Base-by-base conservation (phyloP, 2,888 invertebrate species). In the Pristionchus entomophagus region DNA sequence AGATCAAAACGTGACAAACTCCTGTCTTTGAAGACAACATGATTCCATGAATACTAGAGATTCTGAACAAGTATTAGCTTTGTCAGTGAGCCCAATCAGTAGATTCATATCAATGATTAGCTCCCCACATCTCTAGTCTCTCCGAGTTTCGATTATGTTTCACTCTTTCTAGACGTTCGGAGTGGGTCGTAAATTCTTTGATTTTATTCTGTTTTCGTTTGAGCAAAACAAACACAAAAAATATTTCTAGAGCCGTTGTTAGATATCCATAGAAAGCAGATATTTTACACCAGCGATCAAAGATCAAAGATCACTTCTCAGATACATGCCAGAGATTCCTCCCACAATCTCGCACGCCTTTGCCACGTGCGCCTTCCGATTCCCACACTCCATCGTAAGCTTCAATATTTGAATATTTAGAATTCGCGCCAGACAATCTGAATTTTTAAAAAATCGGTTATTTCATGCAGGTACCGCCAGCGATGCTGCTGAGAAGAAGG, bases 351-450 rank as follows among this genome's bases (percentile, higher is more conserved):
- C 93, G 19, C 92, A 93, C 81, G 91, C 92, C 12, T 93, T 93
- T 85, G 98, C 98, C 91, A 97, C 97, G 62, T 97, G 98, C 0
- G 98, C 98, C 0, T 98, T 98, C 94, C 96, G 98, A 19, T 99
- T 97, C 93, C 97, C 98, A 0, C 97, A 98, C 93, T 97, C 98
- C 0, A 95, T 98, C 90, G 97, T 98, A 82, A 86, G 88, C 82
- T 84, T 0, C 6, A 32, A 56, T 22, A 84, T 86, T 53, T 32
- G 62, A 86, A 86, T 86, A 26, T 17, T 32, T 35, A 49, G 38
- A 45, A 35, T 82, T 65, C 19, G 26, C 51, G 41, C 82, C 65
- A 62, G 32, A n/a, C 19, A 53, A 51, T 80, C 19, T 17, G n/a
- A 41, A 53, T 41, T 22, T 6, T 10, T 3, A 22, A 51, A 80